Evolutionary conservation across 2,797 vertebrate species (phyloP).

Genomic region (Dendrocincla fuliginosa): DNA sequence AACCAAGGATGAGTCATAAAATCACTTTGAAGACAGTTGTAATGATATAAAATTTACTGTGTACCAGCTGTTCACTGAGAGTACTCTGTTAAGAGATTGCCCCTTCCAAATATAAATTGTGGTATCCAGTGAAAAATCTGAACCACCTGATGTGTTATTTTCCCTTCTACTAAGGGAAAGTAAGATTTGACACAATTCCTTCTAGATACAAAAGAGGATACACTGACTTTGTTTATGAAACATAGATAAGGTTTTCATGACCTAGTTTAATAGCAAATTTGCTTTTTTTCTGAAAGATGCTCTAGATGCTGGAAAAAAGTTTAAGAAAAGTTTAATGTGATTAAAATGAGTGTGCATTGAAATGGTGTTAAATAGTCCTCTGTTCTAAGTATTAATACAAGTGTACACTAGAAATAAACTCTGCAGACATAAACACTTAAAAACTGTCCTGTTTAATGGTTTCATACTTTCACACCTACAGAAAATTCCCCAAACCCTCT

Average conservation of each 20-base stretch:
- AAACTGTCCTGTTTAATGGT: background rate
- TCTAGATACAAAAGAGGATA: background rate
- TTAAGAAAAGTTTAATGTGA: background rate
- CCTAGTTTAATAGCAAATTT: background rate
- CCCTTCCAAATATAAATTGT: background rate
- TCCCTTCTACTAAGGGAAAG: background rate
- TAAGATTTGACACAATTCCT: background rate
- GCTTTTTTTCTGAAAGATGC: background rate
- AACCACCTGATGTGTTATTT: background rate
- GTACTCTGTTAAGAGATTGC: background rate
- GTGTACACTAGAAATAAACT: background rate
- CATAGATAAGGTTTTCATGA: background rate
- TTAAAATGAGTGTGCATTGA: background rate
- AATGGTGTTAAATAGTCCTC: background rate
- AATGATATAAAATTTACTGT: background rate
- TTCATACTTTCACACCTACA: background rate
- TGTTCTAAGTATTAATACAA: background rate
- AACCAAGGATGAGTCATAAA: background rate
- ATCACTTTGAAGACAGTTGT: constrained; percentile 12
- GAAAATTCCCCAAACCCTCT: background rate
- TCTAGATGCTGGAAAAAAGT: background rate
- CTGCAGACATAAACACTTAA: background rate
- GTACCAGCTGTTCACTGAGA: constrained; percentile 8
- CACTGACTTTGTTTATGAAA: background rate
- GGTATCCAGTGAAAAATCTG: background rate